A percentile compares a stretch with the other conserved stretches of the same genome.
Evolutionary conservation across 2,888 invertebrate species (phyloP).

Genomic region (Melanostoma scalare): DNA sequence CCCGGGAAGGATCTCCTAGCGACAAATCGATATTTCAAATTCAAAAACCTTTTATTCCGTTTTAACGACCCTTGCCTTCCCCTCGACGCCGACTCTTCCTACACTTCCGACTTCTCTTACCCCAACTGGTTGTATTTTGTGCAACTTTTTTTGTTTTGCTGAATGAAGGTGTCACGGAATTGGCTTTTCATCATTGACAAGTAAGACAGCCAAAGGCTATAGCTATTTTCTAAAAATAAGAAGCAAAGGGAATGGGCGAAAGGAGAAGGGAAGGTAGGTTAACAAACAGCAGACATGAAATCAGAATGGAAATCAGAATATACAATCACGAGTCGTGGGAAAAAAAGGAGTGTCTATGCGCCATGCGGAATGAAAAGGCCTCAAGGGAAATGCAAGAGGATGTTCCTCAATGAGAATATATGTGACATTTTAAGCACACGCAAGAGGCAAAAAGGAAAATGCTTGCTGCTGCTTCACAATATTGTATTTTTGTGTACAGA

Average conservation of each 20-base stretch:
- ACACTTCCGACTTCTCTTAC: no score
- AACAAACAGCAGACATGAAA: not conserved
- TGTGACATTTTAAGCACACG: conserved; percentile 2
- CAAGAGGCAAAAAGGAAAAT: not conserved
- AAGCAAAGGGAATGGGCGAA: not conserved
- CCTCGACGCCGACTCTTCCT: no score
- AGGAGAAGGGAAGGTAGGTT: no score
- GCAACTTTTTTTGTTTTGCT: no score
- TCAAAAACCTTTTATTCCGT: not conserved
- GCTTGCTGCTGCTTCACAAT: no score
- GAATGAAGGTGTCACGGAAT: no score
- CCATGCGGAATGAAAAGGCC: not conserved
- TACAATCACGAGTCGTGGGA: not conserved
- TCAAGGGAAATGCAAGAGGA: not conserved
- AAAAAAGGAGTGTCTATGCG: not conserved
- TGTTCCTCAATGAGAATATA: not conserved
- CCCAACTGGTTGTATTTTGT: no score
- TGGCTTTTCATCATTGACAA: not conserved
- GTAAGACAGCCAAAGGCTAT: not conserved
- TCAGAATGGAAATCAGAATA: not conserved
- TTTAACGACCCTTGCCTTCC: not conserved
- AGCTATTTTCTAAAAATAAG: not conserved
- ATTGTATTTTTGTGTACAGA: no score
- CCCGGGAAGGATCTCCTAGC: not conserved
- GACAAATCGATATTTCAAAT: not conserved